These are phyloP conservation scores for Tanytarsus gracilentus DNA, from an alignment of 2,888 invertebrate genomes.

Conservation along the genomic window DNA sequence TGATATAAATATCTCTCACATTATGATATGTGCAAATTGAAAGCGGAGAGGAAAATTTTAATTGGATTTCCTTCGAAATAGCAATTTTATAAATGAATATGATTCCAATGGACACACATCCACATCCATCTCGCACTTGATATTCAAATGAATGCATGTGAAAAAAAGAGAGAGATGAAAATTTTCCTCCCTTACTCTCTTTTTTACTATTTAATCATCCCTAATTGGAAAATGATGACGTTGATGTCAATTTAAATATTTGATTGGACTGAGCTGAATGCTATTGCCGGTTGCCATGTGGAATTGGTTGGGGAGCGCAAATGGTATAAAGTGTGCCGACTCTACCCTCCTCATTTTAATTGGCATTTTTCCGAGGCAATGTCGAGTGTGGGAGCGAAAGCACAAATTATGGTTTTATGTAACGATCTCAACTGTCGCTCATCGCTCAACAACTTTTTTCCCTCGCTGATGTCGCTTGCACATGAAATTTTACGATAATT, in stretches of 20 bases:
- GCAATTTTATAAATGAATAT: too few relatives aligned
- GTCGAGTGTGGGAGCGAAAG: background rate
- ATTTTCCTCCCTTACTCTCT: background rate
- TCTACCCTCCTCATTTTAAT: conserved; percentile 5
- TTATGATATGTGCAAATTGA: too few relatives aligned
- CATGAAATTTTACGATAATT: conserved; percentile 3
- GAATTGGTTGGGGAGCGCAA: background rate
- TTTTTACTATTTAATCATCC: background rate
- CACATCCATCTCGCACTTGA: too few relatives aligned
- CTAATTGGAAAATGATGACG: conserved; percentile 16
- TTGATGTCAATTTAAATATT: conserved; percentile 25
- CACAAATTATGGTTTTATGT: conserved; percentile 4
- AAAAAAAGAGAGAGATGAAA: too few relatives aligned
- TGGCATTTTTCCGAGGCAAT: background rate
- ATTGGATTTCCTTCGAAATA: too few relatives aligned
- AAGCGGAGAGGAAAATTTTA: too few relatives aligned
- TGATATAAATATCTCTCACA: too few relatives aligned
- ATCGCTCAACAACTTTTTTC: background rate
- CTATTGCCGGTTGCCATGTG: background rate
- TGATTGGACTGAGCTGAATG: conserved; percentile 7
- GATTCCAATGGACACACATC: too few relatives aligned
- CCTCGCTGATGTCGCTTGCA: background rate
- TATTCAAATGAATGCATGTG: too few relatives aligned
- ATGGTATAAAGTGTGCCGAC: background rate
- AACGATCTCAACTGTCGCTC: background rate